These are phyloP conservation scores for Scolopax mira DNA, from an alignment of 2,113 vertebrate species.

Conservation along the genomic window DNA sequence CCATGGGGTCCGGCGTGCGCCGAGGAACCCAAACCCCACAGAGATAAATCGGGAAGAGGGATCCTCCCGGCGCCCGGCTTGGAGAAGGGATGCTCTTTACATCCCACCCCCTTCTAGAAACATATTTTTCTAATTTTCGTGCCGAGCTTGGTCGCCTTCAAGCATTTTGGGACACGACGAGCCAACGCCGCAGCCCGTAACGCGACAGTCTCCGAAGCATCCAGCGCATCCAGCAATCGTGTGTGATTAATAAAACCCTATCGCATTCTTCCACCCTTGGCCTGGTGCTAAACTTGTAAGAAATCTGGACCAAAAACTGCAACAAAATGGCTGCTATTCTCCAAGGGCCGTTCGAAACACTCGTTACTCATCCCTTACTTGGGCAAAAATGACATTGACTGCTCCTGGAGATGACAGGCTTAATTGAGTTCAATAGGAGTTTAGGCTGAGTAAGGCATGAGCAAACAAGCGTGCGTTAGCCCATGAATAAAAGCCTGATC, in stretches of 20 bases:
- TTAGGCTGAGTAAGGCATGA: slow-evolving; percentile 65
- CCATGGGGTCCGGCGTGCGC: accelerated
- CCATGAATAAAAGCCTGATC: slow-evolving; percentile 45
- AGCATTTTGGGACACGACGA: not conserved
- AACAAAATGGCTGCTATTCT: slow-evolving; percentile 57
- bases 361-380: slow-evolving; percentile 69
- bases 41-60: not conserved
- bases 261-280: slow-evolving; percentile 48
- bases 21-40: accelerated
- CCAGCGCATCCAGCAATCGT: slow-evolving; percentile 4
- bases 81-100: not conserved
- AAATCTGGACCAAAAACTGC: slow-evolving; percentile 55
- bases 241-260: slow-evolving; percentile 50
- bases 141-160: not conserved
- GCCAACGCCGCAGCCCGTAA: not conserved
- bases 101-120: not conserved
- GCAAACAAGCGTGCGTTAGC: slow-evolving; percentile 54
- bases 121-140: slow-evolving; percentile 39
- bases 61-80: accelerated
- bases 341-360: slow-evolving; percentile 10
- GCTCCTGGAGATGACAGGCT: slow-evolving; percentile 62
- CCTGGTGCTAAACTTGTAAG: slow-evolving; percentile 33
- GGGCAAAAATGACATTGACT: slow-evolving; percentile 63
- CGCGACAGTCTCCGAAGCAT: not conserved
- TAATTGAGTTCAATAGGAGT: slow-evolving; percentile 65